These are phyloP conservation scores for Eulacestoma nigropectus DNA, from an alignment of 2,113 vertebrate genomes.

Conservation along the genomic window DNA sequence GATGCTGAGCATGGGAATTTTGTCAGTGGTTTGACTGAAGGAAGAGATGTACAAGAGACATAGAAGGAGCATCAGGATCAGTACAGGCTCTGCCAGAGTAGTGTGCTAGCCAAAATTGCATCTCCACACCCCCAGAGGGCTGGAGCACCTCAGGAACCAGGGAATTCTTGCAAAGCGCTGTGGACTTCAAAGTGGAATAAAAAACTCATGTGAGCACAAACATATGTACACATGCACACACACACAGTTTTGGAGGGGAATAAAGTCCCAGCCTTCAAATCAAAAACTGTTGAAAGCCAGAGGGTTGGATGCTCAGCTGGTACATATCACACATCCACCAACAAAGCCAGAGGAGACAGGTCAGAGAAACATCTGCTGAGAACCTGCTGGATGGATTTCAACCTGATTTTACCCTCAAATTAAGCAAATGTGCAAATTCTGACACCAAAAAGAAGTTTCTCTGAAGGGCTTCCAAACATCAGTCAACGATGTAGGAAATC, in stretches of 20 bases:
- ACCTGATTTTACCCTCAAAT: neutral
- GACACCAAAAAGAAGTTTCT: neutral
- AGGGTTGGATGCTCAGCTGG: neutral
- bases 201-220: neutral
- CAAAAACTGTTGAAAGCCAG: neutral
- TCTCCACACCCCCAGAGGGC: neutral
- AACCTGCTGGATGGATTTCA: neutral
- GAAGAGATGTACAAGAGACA: neutral
- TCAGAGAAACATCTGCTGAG: constrained; percentile 2
- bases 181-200: neutral
- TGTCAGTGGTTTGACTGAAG: neutral
- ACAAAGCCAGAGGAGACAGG: neutral
- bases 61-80: neutral
- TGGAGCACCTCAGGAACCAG: neutral
- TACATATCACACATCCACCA: neutral
- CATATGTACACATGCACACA: neutral
- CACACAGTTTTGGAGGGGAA: neutral
- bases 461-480: neutral
- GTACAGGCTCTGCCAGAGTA: neutral
- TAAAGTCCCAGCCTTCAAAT: neutral
- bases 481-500: neutral
- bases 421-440: constrained; percentile 16
- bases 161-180: neutral
- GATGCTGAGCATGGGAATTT: neutral
- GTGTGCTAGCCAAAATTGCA: neutral